Evolutionary conservation across 2,797 vertebrate genomes (phyloP), one percentile per base, ranked within the genome.

Genomic region (Fratercula arctica): DNA sequence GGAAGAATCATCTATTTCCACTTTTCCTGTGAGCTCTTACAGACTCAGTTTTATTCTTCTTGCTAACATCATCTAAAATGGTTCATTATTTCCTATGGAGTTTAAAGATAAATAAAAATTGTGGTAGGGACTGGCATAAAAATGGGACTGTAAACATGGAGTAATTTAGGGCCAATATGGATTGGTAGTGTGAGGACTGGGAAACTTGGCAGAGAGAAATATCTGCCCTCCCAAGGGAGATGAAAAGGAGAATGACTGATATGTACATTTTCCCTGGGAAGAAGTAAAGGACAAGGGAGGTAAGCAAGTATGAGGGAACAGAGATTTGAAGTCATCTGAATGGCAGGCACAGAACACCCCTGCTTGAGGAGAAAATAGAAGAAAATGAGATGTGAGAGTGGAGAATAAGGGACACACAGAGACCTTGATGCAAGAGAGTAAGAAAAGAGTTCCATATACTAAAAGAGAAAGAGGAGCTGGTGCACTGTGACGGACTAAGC

Each of bases 181-280:
- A 41, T 46, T 10, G 7, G 11, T 46, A 63, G 11, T 0, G 2
- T 43, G 19, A 45, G 5, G 24, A 45, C 0, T 60, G 31, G 11
- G n/a, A 69, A 79, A 60, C 5, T 11, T 13, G 10, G 15, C 11
- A 61, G 24, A 75, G 74, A 75, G 13, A 75, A 82, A 17, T 29
- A 43, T 43, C 15, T 85, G 7, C 6, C 19, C 37, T 69, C 28
- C 29, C 7, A 3, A 33, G 13, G 20, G 67, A 79, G 6, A 4
- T 61, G 39, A 57, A 85, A 80, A 53, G 2, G 14, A 12, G 10
- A 50, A 66, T 23, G 31, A 51, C 12, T 53, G 19, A 45, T 59
- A 59, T 3, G 6, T 31, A 16, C 3, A 8, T 63, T 77, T 77
- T 69, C 8, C 13, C 17, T 41, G 15, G 7, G 24, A 88, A 73